A percentile compares a stretch with the other conserved stretches of the same genome.
Evolutionary conservation across 2,113 vertebrate species (phyloP).

Genomic region (Chauna torquata): DNA sequence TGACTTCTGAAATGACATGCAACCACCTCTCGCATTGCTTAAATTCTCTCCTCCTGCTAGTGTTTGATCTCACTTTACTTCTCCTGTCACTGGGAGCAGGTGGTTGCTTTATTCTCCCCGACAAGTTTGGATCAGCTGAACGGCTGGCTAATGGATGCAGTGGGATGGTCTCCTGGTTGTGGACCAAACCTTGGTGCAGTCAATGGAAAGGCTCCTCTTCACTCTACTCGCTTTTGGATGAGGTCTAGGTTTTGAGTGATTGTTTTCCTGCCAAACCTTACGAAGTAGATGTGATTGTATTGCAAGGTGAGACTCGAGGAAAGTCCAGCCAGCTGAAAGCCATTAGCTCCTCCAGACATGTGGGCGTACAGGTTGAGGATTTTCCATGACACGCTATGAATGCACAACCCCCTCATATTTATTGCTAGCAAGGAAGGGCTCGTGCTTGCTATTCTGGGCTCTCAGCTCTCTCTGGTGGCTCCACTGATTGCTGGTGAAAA

Average conservation of each 20-base stretch:
- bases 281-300: background rate
- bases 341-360: background rate
- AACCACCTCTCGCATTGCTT: conserved; percentile 54
- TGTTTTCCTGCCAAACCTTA: background rate
- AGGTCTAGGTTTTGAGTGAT: background rate
- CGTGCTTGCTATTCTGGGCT: background rate
- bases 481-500: background rate
- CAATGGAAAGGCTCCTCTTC: background rate
- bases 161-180: background rate
- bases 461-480: background rate
- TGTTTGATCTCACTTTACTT: conserved; percentile 59
- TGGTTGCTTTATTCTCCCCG: conserved; percentile 48
- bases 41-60: conserved; percentile 59
- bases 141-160: background rate
- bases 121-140: conserved; percentile 47
- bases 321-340: background rate
- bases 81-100: conserved; percentile 54
- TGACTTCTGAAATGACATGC: conserved; percentile 70
- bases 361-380: background rate
- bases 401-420: background rate
- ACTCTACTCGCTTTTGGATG: background rate
- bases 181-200: background rate
- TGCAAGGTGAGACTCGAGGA: background rate
- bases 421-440: background rate
- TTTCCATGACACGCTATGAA: background rate